These are phyloP conservation scores for Acleris laterana DNA, from an alignment of 2,888 invertebrate genomes.

Conservation along the genomic window DNA sequence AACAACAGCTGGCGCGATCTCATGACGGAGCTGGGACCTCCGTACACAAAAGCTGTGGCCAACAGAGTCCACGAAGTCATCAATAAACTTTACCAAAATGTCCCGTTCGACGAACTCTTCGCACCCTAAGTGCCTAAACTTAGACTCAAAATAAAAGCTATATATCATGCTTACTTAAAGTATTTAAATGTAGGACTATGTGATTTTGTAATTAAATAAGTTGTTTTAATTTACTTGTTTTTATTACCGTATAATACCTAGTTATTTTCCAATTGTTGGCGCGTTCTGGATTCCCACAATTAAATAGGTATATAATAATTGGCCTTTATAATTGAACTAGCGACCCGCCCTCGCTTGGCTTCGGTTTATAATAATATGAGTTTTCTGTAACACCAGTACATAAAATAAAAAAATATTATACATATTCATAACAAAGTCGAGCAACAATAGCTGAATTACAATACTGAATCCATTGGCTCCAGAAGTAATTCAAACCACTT, in stretches of 20 bases:
- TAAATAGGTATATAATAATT: no score
- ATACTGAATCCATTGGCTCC: constrained; percentile 12
- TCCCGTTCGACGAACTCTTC: constrained; percentile 41
- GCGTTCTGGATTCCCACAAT: no score
- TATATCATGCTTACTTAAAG: background rate
- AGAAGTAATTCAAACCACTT: constrained; percentile 30
- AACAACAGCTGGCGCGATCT: constrained; percentile 46
- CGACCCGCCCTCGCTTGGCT: no score
- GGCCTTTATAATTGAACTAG: no score
- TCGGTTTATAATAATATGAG: no score
- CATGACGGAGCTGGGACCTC: constrained; percentile 43
- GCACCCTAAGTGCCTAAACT: constrained; percentile 18
- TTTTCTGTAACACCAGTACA: no score
- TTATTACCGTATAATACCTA: background rate
- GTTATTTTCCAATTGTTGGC: background rate
- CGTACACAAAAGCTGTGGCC: constrained; percentile 39
- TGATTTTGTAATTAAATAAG: constrained; percentile 11
- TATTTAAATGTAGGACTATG: constrained; percentile 3
- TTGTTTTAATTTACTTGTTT: constrained; percentile 1
- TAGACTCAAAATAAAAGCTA: background rate
- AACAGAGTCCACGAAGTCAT: constrained; percentile 40
- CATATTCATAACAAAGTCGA: no score
- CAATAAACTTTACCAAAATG: constrained; percentile 40
- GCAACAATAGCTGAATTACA: constrained; percentile 20
- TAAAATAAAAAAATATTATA: no score